Percentiles rank a stretch among this genome's conserved stretches.
Evolutionary conservation across 2,888 invertebrate species (phyloP).

Genomic region (Euproctis similis): DNA sequence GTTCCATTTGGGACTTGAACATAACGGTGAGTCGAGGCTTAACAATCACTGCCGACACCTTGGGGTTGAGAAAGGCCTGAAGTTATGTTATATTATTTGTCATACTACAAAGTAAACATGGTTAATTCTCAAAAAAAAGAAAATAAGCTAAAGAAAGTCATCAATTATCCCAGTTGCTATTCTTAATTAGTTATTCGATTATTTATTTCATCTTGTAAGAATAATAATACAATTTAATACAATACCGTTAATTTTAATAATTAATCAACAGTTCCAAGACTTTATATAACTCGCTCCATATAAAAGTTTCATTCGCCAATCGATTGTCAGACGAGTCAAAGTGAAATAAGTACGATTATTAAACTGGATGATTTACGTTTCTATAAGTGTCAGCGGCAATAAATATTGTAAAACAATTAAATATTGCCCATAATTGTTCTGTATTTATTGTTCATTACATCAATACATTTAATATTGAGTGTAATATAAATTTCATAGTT

Average conservation of each 20-base stretch:
- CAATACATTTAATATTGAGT: slow-evolving; percentile 21
- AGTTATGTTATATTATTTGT: too few relatives aligned
- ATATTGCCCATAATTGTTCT: slow-evolving; percentile 18
- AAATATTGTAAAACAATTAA: slow-evolving; percentile 17
- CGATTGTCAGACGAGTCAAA: slow-evolving; percentile 10
- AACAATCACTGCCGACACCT: too few relatives aligned
- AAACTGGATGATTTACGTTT: slow-evolving; percentile 17
- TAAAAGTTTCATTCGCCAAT: slow-evolving; percentile 7
- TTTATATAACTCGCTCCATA: slow-evolving; percentile 4
- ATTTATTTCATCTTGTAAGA: too few relatives aligned
- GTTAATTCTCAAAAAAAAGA: too few relatives aligned
- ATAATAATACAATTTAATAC: slow-evolving; percentile 1
- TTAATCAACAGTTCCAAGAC: slow-evolving; percentile 3
- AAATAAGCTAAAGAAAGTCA: too few relatives aligned
- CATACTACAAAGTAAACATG: too few relatives aligned
- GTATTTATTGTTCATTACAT: slow-evolving; percentile 19
- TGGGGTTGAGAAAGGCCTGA: too few relatives aligned
- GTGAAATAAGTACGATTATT: slow-evolving; percentile 6
- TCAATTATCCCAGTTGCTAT: too few relatives aligned
- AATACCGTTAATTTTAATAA: slow-evolving; percentile 3
- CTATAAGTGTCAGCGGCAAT: slow-evolving; percentile 21
- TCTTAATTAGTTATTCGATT: too few relatives aligned
- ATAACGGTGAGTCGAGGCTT: too few relatives aligned
- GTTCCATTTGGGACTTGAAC: too few relatives aligned
- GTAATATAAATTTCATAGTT: slow-evolving; percentile 23